Conservation (phyloP, 2,113 vertebrate species). For the Malurus elegans region DNA sequence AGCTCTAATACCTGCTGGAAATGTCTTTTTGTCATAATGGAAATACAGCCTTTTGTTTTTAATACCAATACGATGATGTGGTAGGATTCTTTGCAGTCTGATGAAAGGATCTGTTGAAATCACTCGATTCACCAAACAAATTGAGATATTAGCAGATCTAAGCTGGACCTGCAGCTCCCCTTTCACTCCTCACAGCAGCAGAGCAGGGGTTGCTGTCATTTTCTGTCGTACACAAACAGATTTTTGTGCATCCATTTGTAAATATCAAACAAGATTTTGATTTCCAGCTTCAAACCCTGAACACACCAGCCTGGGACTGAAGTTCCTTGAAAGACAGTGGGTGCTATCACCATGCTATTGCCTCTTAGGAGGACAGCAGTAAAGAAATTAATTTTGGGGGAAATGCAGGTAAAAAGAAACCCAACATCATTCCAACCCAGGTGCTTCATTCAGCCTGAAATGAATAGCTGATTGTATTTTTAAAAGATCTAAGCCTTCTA, state of each 20-base stretch:
- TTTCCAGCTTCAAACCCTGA: neutral
- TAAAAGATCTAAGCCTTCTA: neutral
- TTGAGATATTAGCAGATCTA: neutral
- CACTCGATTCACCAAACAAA: neutral
- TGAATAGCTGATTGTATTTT: neutral
- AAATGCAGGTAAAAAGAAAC: neutral
- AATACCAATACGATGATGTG: neutral
- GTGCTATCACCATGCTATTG: neutral
- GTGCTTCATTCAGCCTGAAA: neutral
- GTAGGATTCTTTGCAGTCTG: neutral
- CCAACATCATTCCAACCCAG: neutral
- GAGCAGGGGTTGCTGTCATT: neutral
- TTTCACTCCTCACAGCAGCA: neutral
- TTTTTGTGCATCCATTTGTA: neutral
- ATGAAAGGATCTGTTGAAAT: neutral
- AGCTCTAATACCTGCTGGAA: neutral
- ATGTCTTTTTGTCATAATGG: neutral
- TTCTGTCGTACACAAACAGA: neutral
- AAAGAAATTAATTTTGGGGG: neutral
- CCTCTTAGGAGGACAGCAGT: neutral
- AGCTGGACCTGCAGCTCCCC: neutral
- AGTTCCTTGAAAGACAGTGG: neutral
- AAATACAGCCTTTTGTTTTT: neutral
- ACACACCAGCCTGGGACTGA: neutral
- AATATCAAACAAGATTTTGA: neutral